These are phyloP conservation scores for Serinus canaria DNA, from an alignment of 2,113 vertebrate species.

Conservation along the genomic window DNA sequence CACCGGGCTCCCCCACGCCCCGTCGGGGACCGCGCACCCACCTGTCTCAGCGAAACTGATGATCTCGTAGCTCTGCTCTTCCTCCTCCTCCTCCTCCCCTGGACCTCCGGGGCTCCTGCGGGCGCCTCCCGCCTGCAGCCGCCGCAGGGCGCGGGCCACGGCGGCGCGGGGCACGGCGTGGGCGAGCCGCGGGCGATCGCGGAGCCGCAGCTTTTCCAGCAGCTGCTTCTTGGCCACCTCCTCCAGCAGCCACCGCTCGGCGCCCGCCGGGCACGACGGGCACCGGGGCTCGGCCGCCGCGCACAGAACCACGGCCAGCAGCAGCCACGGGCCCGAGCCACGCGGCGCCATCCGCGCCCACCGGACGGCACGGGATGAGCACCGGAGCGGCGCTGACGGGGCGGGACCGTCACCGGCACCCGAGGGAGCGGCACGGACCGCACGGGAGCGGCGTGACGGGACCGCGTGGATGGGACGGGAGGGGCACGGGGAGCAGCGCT, in stretches of 20 bases:
- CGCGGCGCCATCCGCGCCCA: background rate
- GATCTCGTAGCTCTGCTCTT: slow-evolving; percentile 86
- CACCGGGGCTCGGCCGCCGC: slow-evolving; percentile 34
- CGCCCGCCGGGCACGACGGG: slow-evolving; percentile 71
- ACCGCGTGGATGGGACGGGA: background rate
- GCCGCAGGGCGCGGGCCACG: slow-evolving; percentile 82
- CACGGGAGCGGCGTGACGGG: background rate
- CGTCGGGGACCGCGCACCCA: slow-evolving; percentile 60
- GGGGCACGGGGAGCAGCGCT: background rate
- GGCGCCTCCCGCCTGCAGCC: slow-evolving; percentile 75
- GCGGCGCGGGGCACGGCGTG: slow-evolving; percentile 79
- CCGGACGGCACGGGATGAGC: background rate
- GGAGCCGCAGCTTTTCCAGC: slow-evolving; percentile 86
- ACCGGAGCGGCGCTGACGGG: background rate
- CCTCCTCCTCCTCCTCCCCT: slow-evolving; percentile 5
- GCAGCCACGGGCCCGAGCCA: background rate
- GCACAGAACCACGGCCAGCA: background rate
- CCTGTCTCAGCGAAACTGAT: slow-evolving; percentile 92
- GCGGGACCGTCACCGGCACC: background rate
- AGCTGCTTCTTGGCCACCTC: slow-evolving; percentile 87
- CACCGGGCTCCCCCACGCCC: background rate
- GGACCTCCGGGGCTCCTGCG: slow-evolving; percentile 41
- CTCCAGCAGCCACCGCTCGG: slow-evolving; percentile 78
- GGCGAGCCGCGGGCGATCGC: slow-evolving; percentile 84
- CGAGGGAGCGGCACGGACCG: background rate